Base-by-base conservation (phyloP, 2,113 vertebrate species). In the Zosterops hypoxanthus region DNA sequence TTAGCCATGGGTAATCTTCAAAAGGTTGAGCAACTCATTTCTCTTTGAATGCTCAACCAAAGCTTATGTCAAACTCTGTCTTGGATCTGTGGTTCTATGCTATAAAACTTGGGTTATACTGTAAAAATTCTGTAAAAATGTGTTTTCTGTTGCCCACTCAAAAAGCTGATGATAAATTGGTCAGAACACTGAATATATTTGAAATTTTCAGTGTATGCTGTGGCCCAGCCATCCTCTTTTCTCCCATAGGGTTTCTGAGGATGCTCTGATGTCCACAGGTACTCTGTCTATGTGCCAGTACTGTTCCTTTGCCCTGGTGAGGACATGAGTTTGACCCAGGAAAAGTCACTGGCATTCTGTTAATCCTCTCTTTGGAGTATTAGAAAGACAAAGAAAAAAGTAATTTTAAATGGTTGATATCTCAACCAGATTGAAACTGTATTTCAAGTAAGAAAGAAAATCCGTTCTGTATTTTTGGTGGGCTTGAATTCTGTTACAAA, bases 1-100 rank as follows among this genome's bases (percentile, higher is more conserved):
- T 97, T 96, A 97, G 95, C 93, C 86, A 59, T 86, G 90, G 83
- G 39, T 81, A 91, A 94, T 95, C 91, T 94, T 95, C 89, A 94
- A 88, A 96, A 95, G 91, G 91, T 86, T 96, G 95, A 89, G 80
- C 64, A 90, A 94, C 60, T 94, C 3, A 63, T 87, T 95, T 96
- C 46, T 96, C 80, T 97, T 94, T 84, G 92, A 92, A 88, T 78
- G 55, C 66, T 94, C 81, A 86, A 25, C 44, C 56, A 91, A 87
- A 85, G 59, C 84, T 92, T 88, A 85, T 59, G 68, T 65, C 86
- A 94, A 95, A 84, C 76, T 95, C 95, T 34, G 24, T 86, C 59
- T 87, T 44, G 29, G 19, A 85, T 92, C 55, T 92, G 34, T 47
- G 93, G 12, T 90, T 90, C 56, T 68, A 0, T 70, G 33, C 60